These are phyloP conservation scores for Hexactinellida sp. DNA, from an alignment of 37 sponge, comb jelly and placozoan species.

Conservation along the genomic window DNA sequence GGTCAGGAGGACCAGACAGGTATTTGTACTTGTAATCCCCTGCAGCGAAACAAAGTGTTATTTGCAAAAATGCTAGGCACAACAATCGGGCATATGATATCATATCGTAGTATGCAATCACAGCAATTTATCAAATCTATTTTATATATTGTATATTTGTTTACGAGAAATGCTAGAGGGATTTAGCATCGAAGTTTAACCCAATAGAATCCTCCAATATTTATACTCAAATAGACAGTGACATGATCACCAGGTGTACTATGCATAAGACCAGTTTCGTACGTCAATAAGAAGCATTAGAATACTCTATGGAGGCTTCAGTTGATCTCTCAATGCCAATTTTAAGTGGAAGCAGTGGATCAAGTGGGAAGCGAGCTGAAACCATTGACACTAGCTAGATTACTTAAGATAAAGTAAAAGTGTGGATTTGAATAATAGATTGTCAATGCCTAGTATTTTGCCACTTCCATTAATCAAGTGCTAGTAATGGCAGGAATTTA, in stretches of 20 bases:
- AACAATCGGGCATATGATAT: not conserved
- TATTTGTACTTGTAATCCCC: not conserved
- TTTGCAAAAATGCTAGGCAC: not conserved
- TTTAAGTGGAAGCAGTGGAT: not conserved
- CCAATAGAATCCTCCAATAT: not conserved
- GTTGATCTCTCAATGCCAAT: not conserved
- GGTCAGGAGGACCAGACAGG: not conserved
- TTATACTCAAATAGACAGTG: not conserved
- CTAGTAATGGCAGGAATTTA: too few relatives aligned
- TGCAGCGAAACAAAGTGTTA: not conserved
- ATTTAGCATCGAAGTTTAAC: not conserved
- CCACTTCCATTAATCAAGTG: too few relatives aligned
- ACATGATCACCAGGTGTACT: not conserved
- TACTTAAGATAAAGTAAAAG: too few relatives aligned
- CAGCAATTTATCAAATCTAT: not conserved
- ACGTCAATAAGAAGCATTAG: not conserved
- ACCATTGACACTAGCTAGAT: too few relatives aligned
- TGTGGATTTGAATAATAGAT: too few relatives aligned
- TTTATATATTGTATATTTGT: not conserved
- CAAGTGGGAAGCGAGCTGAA: slow-evolving; percentile 8
- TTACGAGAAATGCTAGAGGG: not conserved
- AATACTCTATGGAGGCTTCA: not conserved
- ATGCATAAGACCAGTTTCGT: not conserved
- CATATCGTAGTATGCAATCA: not conserved
- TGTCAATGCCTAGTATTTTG: too few relatives aligned